Evolutionary conservation across 2,113 vertebrate genomes (phyloP), one percentile per base, ranked within the genome.

Genomic region (Strix aluco): DNA sequence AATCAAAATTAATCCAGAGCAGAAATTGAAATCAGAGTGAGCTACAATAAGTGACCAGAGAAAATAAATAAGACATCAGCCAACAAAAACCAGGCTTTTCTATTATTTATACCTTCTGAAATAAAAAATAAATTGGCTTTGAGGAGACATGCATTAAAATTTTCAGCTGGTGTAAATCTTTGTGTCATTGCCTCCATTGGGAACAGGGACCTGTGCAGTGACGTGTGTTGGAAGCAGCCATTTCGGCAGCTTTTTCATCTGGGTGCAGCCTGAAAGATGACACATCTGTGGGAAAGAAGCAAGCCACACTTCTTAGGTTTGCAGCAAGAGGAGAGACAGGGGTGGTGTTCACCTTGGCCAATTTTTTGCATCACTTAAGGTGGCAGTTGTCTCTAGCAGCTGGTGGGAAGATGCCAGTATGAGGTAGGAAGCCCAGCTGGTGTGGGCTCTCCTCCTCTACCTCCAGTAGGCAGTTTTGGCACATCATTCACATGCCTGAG

Each of bases 21-120:
- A 95, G 77, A 96, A 95, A 92, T 10, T 93, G 79, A 95, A 97
- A 94, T 93, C 67, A 94, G 59, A 93, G 59, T 57, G 46, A 92
- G 38, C 20, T 66, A 61, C 65, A 91, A 42, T 73, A 89, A 94
- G 82, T 73, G 61, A 55, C 44, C 18, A 70, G 54, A 55, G 70
- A 62, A 94, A 96, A 95, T 89, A 92, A 92, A 70, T 42, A 87
- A 79, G 44, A 73, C 15, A 77, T 73, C 59, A 90, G 29, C 51
- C 29, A 92, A 70, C 22, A 91, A 47, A 67, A 44, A 2, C 0
- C 29, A 70, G 32, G 11, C 46, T 85, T 94, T 87, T 85, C 61
- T 40, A 82, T 96, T 95, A 90, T 94, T 97, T 69, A 90, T 90
- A 58, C 29, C 15, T 80, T 61, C 46, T 87, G 70, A 40, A 91